Evolutionary conservation across 1,140 invertebrate species (phyloP).

Genomic region (Drosophila neocordata): DNA sequence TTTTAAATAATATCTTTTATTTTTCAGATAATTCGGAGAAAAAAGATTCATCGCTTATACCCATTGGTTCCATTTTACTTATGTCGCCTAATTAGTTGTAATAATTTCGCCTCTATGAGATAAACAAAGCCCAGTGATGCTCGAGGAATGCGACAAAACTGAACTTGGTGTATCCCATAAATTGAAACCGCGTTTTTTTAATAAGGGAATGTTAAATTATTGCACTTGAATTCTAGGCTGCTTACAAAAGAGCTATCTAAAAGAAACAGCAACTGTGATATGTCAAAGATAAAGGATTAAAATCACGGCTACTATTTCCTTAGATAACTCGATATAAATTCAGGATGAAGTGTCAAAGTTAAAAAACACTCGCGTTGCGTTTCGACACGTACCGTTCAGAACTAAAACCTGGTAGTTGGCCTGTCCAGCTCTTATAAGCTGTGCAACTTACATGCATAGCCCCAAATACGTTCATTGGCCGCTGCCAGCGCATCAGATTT

Average conservation of each 20-base stretch:
- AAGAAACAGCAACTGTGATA: conserved; percentile 83
- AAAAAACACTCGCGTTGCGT: not conserved
- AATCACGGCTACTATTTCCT: conserved; percentile 83
- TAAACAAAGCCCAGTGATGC: conserved; percentile 87
- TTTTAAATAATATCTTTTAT: too few relatives aligned
- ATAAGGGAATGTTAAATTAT: not conserved
- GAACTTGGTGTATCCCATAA: conserved; percentile 84
- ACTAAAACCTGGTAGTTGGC: conserved; percentile 68
- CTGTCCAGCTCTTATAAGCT: conserved; percentile 68
- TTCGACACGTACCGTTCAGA: conserved; percentile 41
- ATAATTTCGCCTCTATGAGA: conserved; percentile 83
- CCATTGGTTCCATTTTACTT: too few relatives aligned
- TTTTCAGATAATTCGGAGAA: too few relatives aligned
- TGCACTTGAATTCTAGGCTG: conserved; percentile 46
- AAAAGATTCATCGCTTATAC: too few relatives aligned
- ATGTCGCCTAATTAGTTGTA: too few relatives aligned
- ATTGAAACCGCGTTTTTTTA: conserved; percentile 55
- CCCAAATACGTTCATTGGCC: conserved; percentile 61
- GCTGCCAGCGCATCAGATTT: conserved; percentile 75
- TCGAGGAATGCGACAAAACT: conserved; percentile 82
- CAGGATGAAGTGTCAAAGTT: conserved; percentile 3
- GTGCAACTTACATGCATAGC: not conserved
- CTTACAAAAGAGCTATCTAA: conserved; percentile 83
- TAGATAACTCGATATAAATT: conserved; percentile 83
- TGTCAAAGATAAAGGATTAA: conserved; percentile 54